Percentiles rank a stretch among this genome's conserved stretches.
These are phyloP conservation scores for Acanthopleura granulata DNA, from an alignment of 2,888 invertebrate species.

Conservation along the genomic window DNA sequence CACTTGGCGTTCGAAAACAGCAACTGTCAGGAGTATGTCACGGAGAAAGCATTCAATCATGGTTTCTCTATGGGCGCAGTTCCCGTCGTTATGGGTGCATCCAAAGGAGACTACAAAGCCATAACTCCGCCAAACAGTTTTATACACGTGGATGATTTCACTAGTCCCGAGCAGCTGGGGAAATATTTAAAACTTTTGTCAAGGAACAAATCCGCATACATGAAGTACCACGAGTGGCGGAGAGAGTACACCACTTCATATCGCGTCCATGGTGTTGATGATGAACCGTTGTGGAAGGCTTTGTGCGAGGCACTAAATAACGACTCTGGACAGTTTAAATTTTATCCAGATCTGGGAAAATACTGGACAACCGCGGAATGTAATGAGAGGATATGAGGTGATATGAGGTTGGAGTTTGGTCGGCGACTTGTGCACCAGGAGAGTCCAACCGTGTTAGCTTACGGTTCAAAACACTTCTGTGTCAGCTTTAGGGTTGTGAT, in stretches of 20 bases:
- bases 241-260: not conserved
- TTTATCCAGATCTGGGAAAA: not conserved
- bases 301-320: not conserved
- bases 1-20: conserved; percentile 11
- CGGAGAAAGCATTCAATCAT: conserved; percentile 3
- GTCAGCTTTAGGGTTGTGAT: no score
- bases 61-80: conserved; percentile 12
- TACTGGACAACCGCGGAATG: conserved; percentile 2
- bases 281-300: not conserved
- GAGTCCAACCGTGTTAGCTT: no score
- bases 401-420: no score
- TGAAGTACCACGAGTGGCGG: conserved; percentile 18
- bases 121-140: conserved; percentile 11
- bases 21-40: conserved; percentile 10
- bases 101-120: not conserved
- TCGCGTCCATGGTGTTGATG: not conserved
- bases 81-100: conserved; percentile 15
- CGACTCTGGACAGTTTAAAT: not conserved
- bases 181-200: not conserved
- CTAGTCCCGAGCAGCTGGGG: not conserved
- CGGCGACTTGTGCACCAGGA: no score
- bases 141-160: conserved; percentile 8
- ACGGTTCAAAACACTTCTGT: no score
- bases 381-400: not conserved
- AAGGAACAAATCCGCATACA: not conserved